Percentiles rank a stretch among this genome's conserved stretches.
Evolutionary conservation across 2,113 vertebrate species (phyloP).

Genomic region (Oriolus oriolus): DNA sequence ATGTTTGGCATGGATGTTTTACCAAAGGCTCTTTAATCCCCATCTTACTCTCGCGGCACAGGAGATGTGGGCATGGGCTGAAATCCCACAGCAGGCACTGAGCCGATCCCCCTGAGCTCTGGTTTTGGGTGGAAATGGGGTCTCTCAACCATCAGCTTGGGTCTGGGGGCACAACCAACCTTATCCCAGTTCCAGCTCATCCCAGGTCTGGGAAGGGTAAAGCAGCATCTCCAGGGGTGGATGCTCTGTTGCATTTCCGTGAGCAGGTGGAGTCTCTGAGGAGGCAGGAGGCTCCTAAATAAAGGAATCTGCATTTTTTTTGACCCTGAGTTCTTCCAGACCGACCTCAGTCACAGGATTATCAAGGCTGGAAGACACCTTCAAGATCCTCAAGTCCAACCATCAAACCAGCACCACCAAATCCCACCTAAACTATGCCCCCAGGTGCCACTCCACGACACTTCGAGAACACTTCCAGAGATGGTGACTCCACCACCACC

Average conservation of each 20-base stretch:
- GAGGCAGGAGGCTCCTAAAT: not conserved
- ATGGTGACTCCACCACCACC: not conserved
- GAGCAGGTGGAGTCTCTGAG: not conserved
- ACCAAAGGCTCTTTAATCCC: not conserved
- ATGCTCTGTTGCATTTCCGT: not conserved
- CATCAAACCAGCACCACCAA: not conserved
- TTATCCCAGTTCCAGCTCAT: not conserved
- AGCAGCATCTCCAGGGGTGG: not conserved
- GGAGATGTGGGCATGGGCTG: not conserved
- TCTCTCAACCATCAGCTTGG: not conserved
- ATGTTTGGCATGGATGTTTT: not conserved
- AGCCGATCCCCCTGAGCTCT: not conserved
- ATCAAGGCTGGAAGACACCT: not conserved
- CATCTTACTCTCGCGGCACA: not conserved
- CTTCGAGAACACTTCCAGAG: not conserved
- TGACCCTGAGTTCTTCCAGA: not conserved
- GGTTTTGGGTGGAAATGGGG: not conserved
- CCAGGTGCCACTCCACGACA: not conserved
- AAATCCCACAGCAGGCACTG: not conserved
- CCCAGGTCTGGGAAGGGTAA: not conserved
- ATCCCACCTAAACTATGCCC: not conserved
- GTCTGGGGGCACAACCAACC: not conserved
- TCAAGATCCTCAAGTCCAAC: not conserved
- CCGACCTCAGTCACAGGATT: not conserved
- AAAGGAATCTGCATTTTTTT: not conserved